Conservation (phyloP, 2,113 vertebrate species). For the Thinocorus orbignyianus region DNA sequence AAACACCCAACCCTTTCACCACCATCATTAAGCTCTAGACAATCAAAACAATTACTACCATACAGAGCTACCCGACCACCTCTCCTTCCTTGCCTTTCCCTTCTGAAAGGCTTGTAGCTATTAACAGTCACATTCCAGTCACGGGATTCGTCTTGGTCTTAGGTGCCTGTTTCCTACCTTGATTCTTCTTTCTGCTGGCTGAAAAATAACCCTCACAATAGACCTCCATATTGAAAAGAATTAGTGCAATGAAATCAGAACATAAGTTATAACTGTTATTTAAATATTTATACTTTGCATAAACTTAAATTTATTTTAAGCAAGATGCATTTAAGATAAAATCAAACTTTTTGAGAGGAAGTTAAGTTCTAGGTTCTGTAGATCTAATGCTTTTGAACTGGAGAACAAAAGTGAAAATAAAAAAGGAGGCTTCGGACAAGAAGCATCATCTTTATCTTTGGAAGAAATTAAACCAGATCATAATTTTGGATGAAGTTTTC, state of each 20-base stretch:
- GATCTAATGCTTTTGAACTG: background rate
- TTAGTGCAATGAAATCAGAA: background rate
- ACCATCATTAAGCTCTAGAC: background rate
- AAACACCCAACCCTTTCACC: background rate
- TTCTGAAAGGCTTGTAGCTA: background rate
- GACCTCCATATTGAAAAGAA: background rate
- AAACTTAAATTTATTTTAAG: background rate
- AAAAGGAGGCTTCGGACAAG: background rate
- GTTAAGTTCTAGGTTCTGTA: background rate
- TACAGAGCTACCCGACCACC: background rate
- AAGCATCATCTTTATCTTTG: background rate
- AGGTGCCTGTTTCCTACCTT: background rate
- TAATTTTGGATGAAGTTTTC: background rate
- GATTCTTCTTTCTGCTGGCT: background rate
- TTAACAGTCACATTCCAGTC: background rate
- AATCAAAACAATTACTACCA: background rate
- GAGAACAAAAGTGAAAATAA: background rate
- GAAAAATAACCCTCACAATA: background rate
- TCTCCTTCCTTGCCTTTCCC: background rate
- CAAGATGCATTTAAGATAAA: background rate
- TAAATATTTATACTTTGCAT: background rate
- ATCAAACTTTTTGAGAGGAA: background rate
- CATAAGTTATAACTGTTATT: background rate
- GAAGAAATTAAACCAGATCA: background rate
- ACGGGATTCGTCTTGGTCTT: background rate